Base-by-base conservation (phyloP, 37 sponge, comb jelly and placozoan species). In the Hormiphora californensis region DNA sequence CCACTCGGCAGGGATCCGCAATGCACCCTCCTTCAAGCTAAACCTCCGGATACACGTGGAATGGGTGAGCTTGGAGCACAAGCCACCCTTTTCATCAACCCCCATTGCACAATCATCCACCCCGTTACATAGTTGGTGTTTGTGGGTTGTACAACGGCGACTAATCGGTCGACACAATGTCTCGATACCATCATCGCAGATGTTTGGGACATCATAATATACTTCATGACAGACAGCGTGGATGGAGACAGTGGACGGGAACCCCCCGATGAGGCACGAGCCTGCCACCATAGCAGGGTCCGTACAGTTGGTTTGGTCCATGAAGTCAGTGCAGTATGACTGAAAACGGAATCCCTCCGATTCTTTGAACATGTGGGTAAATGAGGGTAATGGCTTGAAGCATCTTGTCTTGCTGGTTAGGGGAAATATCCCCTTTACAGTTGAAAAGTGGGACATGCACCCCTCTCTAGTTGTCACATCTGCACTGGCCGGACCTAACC, bases 301-400 rank as follows among this genome's bases (percentile, higher is more conserved):
- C 1, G 81, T 73, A 46, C 81, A 73, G 25, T 73, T 73, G 5
- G 81, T 73, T 73, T 73, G 81, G 25, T 73, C 44, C 41, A 40
- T 39, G 43, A 73, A 73, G 9, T 41, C 46, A 1, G 27, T 73
- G 23, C 81, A 73, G 27, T 73, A 73, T 1, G 81, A 46, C 23
- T 7, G 9, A 27, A 9, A 4, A n/a, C n/a, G n/a, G n/a, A n/a
- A n/a, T n/a, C n/a, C n/a, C n/a, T n/a, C n/a, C n/a, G n/a, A n/a
- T n/a, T n/a, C n/a, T n/a, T n/a, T n/a, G n/a, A n/a, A n/a, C n/a
- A n/a, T n/a, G n/a, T n/a, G n/a, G n/a, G n/a, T n/a, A n/a, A n/a
- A n/a, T n/a, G n/a, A n/a, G n/a, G n/a, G n/a, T n/a, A n/a, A n/a
- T n/a, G n/a, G n/a, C n/a, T n/a, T n/a, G n/a, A n/a, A n/a, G n/a